Conservation (phyloP, 1,140 invertebrate species). For the Bombus sylvicola region DNA sequence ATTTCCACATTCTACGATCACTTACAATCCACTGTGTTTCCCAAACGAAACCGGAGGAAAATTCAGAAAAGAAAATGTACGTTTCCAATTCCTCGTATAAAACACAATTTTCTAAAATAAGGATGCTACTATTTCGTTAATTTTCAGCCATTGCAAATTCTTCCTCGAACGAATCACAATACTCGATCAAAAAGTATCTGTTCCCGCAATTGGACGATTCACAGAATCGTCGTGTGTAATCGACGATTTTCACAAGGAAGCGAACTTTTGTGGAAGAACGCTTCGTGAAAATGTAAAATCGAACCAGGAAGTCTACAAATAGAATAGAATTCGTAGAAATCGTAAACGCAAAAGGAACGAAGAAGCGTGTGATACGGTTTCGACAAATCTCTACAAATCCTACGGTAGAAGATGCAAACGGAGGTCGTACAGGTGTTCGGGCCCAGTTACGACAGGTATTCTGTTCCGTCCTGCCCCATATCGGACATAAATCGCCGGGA, state of each 20-base stretch:
- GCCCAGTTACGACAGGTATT: conserved; percentile 18
- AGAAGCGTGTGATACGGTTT: background rate
- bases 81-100: background rate
- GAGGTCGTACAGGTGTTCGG: conserved; percentile 1
- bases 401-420: background rate
- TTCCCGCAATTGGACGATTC: background rate
- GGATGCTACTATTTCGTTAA: background rate
- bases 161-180: background rate
- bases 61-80: background rate
- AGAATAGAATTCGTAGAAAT: too few relatives aligned
- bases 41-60: background rate
- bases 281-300: background rate
- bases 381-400: conserved; percentile 29
- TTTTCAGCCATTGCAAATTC: background rate
- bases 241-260: too few relatives aligned
- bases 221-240: too few relatives aligned
- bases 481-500: conserved; percentile 12
- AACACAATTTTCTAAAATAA: background rate
- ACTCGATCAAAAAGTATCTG: background rate
- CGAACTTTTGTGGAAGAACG: too few relatives aligned
- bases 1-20: too few relatives aligned
- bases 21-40: too few relatives aligned
- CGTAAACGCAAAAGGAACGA: background rate
- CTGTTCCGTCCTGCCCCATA: conserved; percentile 3
- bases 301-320: background rate